Evolutionary conservation across 2,888 invertebrate species (phyloP).

Genomic region (Diaprepes abbreviatus): DNA sequence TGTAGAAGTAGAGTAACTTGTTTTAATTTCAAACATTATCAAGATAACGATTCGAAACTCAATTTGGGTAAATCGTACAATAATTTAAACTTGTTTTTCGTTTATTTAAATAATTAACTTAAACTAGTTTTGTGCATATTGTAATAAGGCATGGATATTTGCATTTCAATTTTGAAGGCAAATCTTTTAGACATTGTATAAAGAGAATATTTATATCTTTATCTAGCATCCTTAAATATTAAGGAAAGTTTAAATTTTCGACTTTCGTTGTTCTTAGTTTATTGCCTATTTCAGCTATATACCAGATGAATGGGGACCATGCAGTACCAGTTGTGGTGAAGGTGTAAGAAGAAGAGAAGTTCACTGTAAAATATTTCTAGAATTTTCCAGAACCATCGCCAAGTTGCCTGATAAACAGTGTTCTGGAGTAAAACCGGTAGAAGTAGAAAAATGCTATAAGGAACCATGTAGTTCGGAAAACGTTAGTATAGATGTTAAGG

Average conservation of each 20-base stretch:
- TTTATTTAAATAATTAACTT: too few species aligned
- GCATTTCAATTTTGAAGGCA: not conserved
- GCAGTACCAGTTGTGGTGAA: constrained; percentile 89
- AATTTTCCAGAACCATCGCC: constrained; percentile 90
- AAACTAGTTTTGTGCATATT: not conserved
- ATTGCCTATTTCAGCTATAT: constrained; percentile 79
- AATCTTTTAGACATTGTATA: too few species aligned
- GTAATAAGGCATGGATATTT: constrained; percentile 19
- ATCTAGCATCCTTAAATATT: too few species aligned
- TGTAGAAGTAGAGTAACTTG: too few species aligned
- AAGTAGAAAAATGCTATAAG: constrained; percentile 85
- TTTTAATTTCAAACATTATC: too few species aligned
- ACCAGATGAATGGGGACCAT: constrained; percentile 93
- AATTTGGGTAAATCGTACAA: too few species aligned
- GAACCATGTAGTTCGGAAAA: constrained; percentile 77
- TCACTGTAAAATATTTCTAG: constrained; percentile 94
- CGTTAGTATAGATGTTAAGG: constrained; percentile 70
- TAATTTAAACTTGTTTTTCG: too few species aligned
- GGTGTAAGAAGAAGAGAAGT: constrained; percentile 89
- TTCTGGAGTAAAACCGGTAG: constrained; percentile 84
- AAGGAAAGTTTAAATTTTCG: too few species aligned
- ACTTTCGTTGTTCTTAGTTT: not conserved
- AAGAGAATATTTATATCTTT: too few species aligned
- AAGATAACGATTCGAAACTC: too few species aligned
- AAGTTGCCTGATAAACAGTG: constrained; percentile 91